Base-by-base conservation (phyloP, 1,140 invertebrate species). In the Goniozus legneri region DNA sequence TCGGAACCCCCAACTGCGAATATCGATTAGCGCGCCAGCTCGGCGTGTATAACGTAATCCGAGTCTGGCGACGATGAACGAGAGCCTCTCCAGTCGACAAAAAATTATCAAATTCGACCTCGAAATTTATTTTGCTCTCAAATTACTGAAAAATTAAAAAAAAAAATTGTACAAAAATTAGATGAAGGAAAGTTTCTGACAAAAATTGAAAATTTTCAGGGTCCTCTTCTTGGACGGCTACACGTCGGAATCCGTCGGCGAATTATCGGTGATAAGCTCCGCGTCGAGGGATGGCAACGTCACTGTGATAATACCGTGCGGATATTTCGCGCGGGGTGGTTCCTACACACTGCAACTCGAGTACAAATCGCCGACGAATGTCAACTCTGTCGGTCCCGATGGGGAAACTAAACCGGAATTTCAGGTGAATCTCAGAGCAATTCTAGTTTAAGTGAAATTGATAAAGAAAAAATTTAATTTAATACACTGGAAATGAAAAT, bases 241-340 rank as follows among this genome's bases (percentile, higher is more conserved):
- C 46, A 64, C 62, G 24, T 71, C 69, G 7, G 71, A 76, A 55
- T 47, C 67, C 10, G 59, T 75, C 15, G 72, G 72, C 10, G 65
- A 75, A 41, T 60, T 76, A 20, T 53, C 54, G n/a, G 47, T 75
- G 2, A 46, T 63, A 32, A 51, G 47, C 14, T 38, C 56, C 7
- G 49, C 71, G 8, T 43, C 44, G 19, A 37, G 47, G 27, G 56
- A 47, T 37, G 67, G 63, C 15, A 75, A 73, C 47, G 54, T 70
- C 44, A 67, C 72, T 8, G 52, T 85, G 49, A 80, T 79, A 8
- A 71, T 87, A 47, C 84, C 84, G 2, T 87, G 85, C 55, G 84
- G 84, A 3, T 81, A 84, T 52, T 84, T 87, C 64, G 79, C 82
- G 18, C 77, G 80, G 56, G 84, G 84, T 13, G 84, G 84, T 18